A percentile compares a stretch with the other conserved stretches of the same genome.
phyloP scores from a whole-genome alignment of 2,113 vertebrate species.

The Craseonycteris thonglongyai region DNA sequence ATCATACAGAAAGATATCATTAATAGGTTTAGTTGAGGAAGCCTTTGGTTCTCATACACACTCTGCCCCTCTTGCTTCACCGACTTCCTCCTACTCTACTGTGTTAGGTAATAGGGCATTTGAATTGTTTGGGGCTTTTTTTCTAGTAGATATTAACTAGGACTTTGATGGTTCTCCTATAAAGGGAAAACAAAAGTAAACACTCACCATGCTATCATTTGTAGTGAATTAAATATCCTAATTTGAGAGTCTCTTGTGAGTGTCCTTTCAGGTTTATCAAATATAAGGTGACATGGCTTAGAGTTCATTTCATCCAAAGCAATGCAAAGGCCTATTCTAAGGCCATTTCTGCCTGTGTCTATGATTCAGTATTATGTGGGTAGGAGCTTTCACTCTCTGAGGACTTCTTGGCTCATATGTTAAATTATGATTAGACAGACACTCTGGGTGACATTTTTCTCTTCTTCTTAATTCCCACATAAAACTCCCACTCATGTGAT shows the following conservation, averaged over 20 bases:
- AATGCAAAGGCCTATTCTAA: neutral
- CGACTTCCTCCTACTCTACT: neutral
- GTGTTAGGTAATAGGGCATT: neutral
- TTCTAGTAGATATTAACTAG: neutral
- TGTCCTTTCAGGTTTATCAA: neutral
- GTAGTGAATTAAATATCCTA: neutral
- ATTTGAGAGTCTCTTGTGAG: neutral
- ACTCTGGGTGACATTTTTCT: constrained; percentile 52
- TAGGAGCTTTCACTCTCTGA: constrained; percentile 24
- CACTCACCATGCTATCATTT: neutral
- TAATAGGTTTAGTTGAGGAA: constrained; percentile 6
- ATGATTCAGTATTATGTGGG: constrained; percentile 31
- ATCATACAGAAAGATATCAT: neutral
- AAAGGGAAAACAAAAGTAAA: neutral
- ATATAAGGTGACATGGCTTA: neutral
- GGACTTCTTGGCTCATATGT: constrained; percentile 31
- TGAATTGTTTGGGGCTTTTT: neutral
- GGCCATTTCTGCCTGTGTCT: neutral
- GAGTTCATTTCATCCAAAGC: neutral
- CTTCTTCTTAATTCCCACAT: constrained; percentile 48
- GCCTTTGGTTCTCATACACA: neutral
- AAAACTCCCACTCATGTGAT: constrained; percentile 59
- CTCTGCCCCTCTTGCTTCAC: neutral
- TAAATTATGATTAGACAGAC: constrained; percentile 47
- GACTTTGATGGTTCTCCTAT: neutral